phyloP scores from a whole-genome alignment of 2,797 vertebrate species.

The Brachyalestes nurse region DNA sequence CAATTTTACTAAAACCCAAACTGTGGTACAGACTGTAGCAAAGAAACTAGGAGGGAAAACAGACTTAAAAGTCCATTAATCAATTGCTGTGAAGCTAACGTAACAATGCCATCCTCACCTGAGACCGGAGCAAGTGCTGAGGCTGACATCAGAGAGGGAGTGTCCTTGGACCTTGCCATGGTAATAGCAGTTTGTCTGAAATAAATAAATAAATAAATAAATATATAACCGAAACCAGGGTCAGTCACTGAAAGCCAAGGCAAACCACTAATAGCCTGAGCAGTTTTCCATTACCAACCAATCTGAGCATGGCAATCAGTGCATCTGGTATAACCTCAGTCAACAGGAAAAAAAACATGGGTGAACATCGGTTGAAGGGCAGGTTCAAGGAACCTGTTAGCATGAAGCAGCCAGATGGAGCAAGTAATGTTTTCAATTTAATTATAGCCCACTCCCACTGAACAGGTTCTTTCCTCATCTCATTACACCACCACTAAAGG shows the following conservation, averaged over 20 bases:
- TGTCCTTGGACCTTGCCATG: conserved; percentile 79
- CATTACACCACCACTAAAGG: not conserved
- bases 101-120: conserved; percentile 70
- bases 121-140: conserved; percentile 78
- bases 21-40: too few relatives aligned
- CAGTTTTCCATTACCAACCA: not conserved
- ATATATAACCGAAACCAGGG: not conserved
- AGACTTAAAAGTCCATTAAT: not conserved
- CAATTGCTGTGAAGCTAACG: not conserved
- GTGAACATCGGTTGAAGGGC: not conserved
- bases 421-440: conserved; percentile 10
- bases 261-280: not conserved
- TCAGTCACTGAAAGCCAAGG: conserved; percentile 6
- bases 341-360: not conserved
- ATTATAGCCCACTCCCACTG: not conserved
- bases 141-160: conserved; percentile 75
- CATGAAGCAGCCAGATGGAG: conserved; percentile 4
- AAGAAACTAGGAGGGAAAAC: not conserved
- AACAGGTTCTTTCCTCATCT: not conserved
- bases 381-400: not conserved
- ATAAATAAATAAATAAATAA: not conserved
- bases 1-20: too few relatives aligned
- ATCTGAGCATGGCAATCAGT: conserved; percentile 1
- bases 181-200: conserved; percentile 82
- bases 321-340: not conserved